Conservation (phyloP, 2,113 vertebrate genomes). For the Ciconia stormi region DNA sequence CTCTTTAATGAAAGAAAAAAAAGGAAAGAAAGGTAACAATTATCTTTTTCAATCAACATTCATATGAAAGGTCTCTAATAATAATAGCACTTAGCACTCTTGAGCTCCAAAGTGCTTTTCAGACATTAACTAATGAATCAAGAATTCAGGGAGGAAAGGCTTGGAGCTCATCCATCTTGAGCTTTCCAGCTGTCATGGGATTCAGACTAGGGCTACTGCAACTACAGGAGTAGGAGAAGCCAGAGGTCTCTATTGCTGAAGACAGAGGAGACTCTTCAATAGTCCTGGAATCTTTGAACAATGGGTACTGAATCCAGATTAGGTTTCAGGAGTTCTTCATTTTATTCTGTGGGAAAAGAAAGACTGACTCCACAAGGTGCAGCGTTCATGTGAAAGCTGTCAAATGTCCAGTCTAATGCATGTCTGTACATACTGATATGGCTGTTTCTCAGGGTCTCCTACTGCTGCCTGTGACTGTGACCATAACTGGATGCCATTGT, state of each 20-base stretch:
- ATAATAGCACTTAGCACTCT: conserved; percentile 55
- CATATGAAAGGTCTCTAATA: conserved; percentile 38
- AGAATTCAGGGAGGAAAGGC: background rate
- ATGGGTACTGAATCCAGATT: background rate
- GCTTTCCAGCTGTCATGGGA: background rate
- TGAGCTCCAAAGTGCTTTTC: conserved; percentile 49
- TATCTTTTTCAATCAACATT: conserved; percentile 34
- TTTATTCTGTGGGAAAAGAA: background rate
- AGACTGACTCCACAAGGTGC: background rate
- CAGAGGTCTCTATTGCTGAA: background rate
- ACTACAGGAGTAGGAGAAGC: background rate
- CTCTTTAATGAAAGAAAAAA: background rate
- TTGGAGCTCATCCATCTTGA: conserved; percentile 16
- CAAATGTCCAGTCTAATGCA: background rate
- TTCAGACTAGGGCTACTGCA: background rate
- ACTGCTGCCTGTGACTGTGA: background rate
- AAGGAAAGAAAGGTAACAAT: conserved; percentile 32
- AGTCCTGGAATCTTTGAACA: background rate
- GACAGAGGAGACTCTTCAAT: background rate
- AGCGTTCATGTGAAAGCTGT: background rate
- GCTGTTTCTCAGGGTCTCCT: background rate
- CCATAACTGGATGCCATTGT: background rate
- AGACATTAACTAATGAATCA: conserved; percentile 53
- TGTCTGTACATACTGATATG: background rate
- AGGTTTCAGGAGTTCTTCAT: background rate